Conservation (phyloP, 2,888 invertebrate species). For the Sisyra terminalis region DNA sequence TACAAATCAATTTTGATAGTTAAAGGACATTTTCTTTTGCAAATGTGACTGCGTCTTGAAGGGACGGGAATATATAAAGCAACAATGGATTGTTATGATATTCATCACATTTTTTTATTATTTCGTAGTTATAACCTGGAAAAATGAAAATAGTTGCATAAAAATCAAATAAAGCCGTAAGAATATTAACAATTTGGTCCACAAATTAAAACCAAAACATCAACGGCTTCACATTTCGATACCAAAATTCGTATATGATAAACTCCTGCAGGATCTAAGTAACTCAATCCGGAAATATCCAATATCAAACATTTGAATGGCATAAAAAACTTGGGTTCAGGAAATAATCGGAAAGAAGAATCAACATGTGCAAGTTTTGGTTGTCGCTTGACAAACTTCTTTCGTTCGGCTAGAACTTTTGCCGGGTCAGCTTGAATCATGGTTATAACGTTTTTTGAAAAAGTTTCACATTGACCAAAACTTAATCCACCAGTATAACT, state of each 20-base stretch:
- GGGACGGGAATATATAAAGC: no score
- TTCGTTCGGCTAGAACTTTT: constrained; percentile 3
- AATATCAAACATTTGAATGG: constrained; percentile 44
- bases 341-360: constrained; percentile 4
- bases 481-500: constrained; percentile 8
- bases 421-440: constrained; percentile 1
- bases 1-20: no score
- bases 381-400: not conserved
- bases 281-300: constrained; percentile 51
- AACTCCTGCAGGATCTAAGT: constrained; percentile 54
- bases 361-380: constrained; percentile 7
- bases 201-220: no score
- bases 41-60: no score
- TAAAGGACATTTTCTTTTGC: no score
- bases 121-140: no score
- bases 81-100: no score
- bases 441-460: not conserved
- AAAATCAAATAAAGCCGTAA: no score
- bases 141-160: no score
- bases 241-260: constrained; percentile 36
- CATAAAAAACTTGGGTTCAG: constrained; percentile 4
- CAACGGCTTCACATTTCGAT: no score
- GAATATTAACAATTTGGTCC: no score
- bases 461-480: constrained; percentile 5
- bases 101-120: no score